phyloP scores from a whole-genome alignment of 2,888 invertebrate genomes.

The Morpho deidamia region DNA sequence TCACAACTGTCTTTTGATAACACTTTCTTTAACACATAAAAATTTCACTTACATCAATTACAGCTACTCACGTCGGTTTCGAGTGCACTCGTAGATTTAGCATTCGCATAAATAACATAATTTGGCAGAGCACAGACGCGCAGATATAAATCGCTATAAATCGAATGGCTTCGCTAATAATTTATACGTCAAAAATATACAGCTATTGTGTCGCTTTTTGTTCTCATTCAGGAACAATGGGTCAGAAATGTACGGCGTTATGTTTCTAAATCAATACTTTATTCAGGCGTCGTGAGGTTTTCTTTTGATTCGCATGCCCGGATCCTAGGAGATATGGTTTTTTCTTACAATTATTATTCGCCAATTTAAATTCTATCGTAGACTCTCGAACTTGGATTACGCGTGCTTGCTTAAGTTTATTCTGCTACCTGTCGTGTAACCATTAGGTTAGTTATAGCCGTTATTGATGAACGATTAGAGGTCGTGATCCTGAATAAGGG shows the following conservation, averaged over 20 bases:
- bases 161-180: conserved; percentile 16
- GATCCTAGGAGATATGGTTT: no score
- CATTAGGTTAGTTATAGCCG: no score
- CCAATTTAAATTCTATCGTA: no score
- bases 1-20: not conserved
- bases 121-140: conserved; percentile 13
- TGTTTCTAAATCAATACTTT: no score
- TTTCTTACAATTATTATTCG: no score
- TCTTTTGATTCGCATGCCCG: no score
- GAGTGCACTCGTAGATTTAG: conserved; percentile 8
- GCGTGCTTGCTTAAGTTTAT: no score
- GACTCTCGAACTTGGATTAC: no score
- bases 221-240: conserved; percentile 5
- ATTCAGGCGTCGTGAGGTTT: no score
- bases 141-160: conserved; percentile 13
- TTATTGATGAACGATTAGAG: no score
- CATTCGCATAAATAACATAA: conserved; percentile 22
- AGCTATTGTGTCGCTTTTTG: conserved; percentile 25
- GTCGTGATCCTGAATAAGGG: no score
- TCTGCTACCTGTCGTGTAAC: no score
- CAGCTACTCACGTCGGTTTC: conserved; percentile 1
- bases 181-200: conserved; percentile 23
- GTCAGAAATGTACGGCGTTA: not conserved
- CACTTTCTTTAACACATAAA: not conserved
- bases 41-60: conserved; percentile 5